A percentile compares a stretch with the other conserved stretches of the same genome.
These are phyloP conservation scores for Ataeniobius toweri DNA, from an alignment of 2,797 vertebrate species.

Conservation along the genomic window DNA sequence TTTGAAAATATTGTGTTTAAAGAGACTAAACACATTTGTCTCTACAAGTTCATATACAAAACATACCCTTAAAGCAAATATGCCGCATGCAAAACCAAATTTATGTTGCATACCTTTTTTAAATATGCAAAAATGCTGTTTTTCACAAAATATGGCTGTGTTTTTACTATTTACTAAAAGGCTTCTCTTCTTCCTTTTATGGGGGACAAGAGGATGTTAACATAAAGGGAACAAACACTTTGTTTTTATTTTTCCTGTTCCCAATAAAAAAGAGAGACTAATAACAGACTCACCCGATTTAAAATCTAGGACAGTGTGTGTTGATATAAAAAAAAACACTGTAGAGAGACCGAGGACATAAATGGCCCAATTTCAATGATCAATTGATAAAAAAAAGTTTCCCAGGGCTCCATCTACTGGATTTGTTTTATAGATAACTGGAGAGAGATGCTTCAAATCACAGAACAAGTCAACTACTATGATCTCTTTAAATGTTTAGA, in stretches of 20 bases:
- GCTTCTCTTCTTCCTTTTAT: not conserved
- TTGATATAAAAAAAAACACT: not conserved
- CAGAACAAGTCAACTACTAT: constrained; percentile 4
- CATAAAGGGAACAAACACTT: not conserved
- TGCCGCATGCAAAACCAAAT: not conserved
- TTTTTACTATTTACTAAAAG: not conserved
- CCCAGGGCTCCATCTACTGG: constrained; percentile 68
- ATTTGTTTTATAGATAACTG: constrained; percentile 19
- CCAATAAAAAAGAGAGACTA: not conserved
- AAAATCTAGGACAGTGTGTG: not conserved
- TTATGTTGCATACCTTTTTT: not conserved
- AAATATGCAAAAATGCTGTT: not conserved
- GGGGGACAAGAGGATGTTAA: not conserved
- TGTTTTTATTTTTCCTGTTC: not conserved
- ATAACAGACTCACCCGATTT: not conserved
- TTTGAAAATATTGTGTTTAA: not conserved
- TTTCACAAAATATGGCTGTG: not conserved
- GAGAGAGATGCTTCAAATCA: constrained; percentile 9
- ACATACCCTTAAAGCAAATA: not conserved
- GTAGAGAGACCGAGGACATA: not conserved
- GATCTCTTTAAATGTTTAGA: constrained; percentile 21
- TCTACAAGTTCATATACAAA: not conserved
- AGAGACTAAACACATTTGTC: not conserved
- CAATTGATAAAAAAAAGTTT: constrained; percentile 14
- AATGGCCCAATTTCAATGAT: constrained; percentile 8